Evolutionary conservation across 2,888 invertebrate species (phyloP).

Genomic region (Scaeva pyrastri): DNA sequence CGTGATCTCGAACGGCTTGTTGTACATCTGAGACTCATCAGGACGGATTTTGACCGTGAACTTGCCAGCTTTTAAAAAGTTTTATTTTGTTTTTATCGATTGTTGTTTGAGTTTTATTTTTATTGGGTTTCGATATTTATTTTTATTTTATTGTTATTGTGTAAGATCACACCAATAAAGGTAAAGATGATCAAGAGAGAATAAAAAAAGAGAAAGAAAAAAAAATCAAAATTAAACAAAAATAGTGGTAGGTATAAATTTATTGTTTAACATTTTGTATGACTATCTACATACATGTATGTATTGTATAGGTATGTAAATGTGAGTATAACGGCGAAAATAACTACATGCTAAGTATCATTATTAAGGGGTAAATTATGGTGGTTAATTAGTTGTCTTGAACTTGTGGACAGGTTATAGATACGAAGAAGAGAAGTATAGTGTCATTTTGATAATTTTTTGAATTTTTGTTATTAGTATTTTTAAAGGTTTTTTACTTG

Average conservation of each 20-base stretch:
- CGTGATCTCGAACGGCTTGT: conserved; percentile 78
- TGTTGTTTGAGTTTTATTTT: conserved; percentile 46
- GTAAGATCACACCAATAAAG: conserved; percentile 51
- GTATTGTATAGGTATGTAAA: too few species aligned
- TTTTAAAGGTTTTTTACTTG: too few species aligned
- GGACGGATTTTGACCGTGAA: conserved; percentile 80
- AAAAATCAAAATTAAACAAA: conserved; percentile 59
- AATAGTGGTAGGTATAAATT: conserved; percentile 11
- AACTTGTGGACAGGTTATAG: too few species aligned
- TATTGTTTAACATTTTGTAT: not conserved
- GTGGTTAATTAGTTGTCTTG: too few species aligned
- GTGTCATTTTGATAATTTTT: too few species aligned
- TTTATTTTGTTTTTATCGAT: conserved; percentile 33
- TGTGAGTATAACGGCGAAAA: too few species aligned
- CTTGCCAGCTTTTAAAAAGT: conserved; percentile 77
- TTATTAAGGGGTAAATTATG: too few species aligned
- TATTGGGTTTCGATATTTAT: conserved; percentile 47
- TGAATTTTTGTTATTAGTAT: too few species aligned
- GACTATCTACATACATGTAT: not conserved
- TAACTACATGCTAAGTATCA: too few species aligned
- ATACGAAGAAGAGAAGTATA: too few species aligned
- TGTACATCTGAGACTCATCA: conserved; percentile 80
- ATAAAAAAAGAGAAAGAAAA: conserved; percentile 49
- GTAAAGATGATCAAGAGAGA: conserved; percentile 40
- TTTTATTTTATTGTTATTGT: conserved; percentile 52